A percentile compares a stretch with the other conserved stretches of the same genome.
Evolutionary conservation across 2,888 invertebrate genomes (phyloP).

Genomic region (Apodemia hepburni): DNA sequence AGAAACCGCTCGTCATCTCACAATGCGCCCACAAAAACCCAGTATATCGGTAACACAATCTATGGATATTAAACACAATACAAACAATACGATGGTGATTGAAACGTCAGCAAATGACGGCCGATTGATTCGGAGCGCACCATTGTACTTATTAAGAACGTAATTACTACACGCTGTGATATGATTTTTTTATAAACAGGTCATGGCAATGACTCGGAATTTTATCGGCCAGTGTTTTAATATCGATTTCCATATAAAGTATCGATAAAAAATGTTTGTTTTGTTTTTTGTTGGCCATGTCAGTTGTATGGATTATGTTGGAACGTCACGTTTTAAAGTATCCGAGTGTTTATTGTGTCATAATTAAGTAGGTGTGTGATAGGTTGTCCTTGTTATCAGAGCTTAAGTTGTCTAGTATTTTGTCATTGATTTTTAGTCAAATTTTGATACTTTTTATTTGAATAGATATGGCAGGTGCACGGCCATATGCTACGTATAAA

Average conservation of each 20-base stretch:
- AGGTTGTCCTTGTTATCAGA: constrained; percentile 11
- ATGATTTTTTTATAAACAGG: constrained; percentile 64
- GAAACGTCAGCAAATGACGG: constrained; percentile 75
- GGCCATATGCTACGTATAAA: too few species aligned
- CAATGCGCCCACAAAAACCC: constrained; percentile 38
- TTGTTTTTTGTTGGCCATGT: constrained; percentile 29
- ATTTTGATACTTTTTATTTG: neutral
- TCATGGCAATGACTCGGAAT: constrained; percentile 65
- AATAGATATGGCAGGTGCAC: too few species aligned
- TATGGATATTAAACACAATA: constrained; percentile 74
- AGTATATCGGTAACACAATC: constrained; percentile 78
- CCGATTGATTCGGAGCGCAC: constrained; percentile 66
- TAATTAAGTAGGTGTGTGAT: constrained; percentile 15
- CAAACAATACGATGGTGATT: constrained; percentile 77
- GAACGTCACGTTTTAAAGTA: constrained; percentile 19
- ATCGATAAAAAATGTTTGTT: constrained; percentile 35
- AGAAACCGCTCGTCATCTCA: constrained; percentile 46
- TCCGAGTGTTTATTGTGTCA: constrained; percentile 8
- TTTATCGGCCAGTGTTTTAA: constrained; percentile 51
- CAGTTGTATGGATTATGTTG: constrained; percentile 29
- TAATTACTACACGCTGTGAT: constrained; percentile 74
- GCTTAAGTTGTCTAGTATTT: constrained; percentile 14
- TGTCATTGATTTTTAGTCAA: constrained; percentile 3
- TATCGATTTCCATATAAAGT: constrained; percentile 59
- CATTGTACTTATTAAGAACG: constrained; percentile 73